phyloP scores from a whole-genome alignment of 2,113 vertebrate species.

The Carassius carassius region DNA sequence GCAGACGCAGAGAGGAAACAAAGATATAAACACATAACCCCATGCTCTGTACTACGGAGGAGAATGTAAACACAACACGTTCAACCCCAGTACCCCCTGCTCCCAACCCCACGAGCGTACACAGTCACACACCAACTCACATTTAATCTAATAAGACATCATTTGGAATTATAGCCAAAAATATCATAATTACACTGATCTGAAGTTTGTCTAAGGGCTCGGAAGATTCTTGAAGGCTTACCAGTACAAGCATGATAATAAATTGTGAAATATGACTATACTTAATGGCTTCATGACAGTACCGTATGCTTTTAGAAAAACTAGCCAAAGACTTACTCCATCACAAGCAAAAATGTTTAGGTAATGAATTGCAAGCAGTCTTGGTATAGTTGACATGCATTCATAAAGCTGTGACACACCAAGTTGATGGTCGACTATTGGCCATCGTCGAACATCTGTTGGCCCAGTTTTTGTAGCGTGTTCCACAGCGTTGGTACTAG shows the following conservation, averaged over 20 bases:
- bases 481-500: not conserved
- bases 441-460: too few relatives aligned
- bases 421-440: not conserved
- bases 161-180: constrained; percentile 43
- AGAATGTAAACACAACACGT: constrained; percentile 48
- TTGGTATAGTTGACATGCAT: not conserved
- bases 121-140: not conserved
- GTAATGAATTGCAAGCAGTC: not conserved
- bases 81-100: not conserved
- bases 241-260: not conserved
- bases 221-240: not conserved
- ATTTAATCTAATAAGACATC: constrained; percentile 40
- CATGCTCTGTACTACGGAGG: constrained; percentile 25
- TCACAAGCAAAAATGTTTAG: not conserved
- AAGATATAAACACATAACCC: constrained; percentile 49
- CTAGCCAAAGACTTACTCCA: not conserved
- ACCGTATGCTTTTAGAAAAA: not conserved
- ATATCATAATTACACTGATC: constrained; percentile 32
- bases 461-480: not conserved
- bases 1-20: constrained; percentile 50
- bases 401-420: not conserved
- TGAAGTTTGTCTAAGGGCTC: not conserved
- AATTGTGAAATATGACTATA: not conserved
- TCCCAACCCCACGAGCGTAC: not conserved
- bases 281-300: not conserved